A percentile compares a stretch with the other conserved stretches of the same genome.
These are phyloP conservation scores for Subacronicta megacephala DNA, from an alignment of 2,888 invertebrate species.

Conservation along the genomic window DNA sequence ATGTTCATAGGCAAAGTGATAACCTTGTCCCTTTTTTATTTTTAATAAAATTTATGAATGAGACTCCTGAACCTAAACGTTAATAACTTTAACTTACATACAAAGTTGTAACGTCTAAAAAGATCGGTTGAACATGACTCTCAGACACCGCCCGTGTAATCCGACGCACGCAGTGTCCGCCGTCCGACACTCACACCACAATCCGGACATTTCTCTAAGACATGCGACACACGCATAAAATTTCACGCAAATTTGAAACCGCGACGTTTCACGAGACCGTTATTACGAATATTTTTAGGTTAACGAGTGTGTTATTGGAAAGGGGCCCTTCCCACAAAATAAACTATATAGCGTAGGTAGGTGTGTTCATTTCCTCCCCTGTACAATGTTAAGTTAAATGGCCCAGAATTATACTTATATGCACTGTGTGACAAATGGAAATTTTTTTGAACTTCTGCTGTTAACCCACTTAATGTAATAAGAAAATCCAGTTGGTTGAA, in stretches of 20 bases:
- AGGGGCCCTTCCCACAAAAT: constrained; percentile 20
- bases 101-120: constrained; percentile 49
- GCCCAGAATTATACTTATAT: constrained; percentile 24
- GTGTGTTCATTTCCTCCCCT: constrained; percentile 18
- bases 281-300: constrained; percentile 65
- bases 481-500: too few species aligned
- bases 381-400: constrained; percentile 30
- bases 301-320: constrained; percentile 60
- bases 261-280: constrained; percentile 56
- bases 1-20: too few species aligned
- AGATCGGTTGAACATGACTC: constrained; percentile 50
- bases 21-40: background rate
- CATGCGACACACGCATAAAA: constrained; percentile 77
- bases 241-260: constrained; percentile 77
- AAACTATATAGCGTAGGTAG: constrained; percentile 9
- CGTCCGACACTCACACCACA: constrained; percentile 59
- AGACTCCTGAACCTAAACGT: constrained; percentile 15
- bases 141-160: constrained; percentile 58
- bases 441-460: too few species aligned
- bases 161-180: constrained; percentile 48
- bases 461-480: too few species aligned
- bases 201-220: constrained; percentile 70
- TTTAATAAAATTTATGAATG: background rate
- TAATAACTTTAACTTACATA: constrained; percentile 43
- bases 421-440: too few species aligned